Evolutionary conservation across 2,797 vertebrate species (phyloP).

Genomic region (Brachyrhaphis roseni): DNA sequence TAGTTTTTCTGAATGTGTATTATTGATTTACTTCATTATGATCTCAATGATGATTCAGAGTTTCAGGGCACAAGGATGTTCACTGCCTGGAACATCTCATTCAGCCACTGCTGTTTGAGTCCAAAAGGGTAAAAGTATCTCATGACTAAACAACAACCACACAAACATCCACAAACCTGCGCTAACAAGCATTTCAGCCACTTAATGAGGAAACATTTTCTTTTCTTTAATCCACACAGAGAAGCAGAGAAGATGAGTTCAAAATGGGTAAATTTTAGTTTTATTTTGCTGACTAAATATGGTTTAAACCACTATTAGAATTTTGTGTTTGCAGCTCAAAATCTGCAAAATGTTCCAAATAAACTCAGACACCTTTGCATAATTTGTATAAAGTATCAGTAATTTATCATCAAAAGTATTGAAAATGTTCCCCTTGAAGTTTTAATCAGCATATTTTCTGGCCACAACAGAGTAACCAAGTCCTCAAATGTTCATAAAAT

Average conservation of each 20-base stretch:
- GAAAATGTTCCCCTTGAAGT: not conserved
- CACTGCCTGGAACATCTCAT: constrained; percentile 3
- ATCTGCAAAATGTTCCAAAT: not conserved
- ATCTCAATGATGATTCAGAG: not conserved
- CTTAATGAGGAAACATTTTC: not conserved
- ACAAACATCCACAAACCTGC: not conserved
- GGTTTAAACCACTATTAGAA: not conserved
- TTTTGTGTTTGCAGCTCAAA: not conserved
- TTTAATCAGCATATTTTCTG: not conserved
- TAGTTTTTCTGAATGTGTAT: not conserved
- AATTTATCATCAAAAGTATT: not conserved
- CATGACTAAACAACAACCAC: not conserved
- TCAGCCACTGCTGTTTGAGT: constrained; percentile 32
- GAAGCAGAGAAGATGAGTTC: not conserved
- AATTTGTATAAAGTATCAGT: not conserved
- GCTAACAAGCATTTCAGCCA: not conserved
- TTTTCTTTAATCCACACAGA: not conserved
- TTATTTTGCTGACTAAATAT: not conserved
- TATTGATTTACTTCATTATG: not conserved
- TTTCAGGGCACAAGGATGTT: not conserved
- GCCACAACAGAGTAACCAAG: not conserved
- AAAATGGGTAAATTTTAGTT: not conserved
- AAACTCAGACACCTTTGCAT: not conserved
- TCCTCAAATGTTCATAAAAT: not conserved
- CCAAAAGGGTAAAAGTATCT: constrained; percentile 18